Evolutionary conservation across 2,797 vertebrate genomes (phyloP).

Genomic region (Rhabdomys pumilio): DNA sequence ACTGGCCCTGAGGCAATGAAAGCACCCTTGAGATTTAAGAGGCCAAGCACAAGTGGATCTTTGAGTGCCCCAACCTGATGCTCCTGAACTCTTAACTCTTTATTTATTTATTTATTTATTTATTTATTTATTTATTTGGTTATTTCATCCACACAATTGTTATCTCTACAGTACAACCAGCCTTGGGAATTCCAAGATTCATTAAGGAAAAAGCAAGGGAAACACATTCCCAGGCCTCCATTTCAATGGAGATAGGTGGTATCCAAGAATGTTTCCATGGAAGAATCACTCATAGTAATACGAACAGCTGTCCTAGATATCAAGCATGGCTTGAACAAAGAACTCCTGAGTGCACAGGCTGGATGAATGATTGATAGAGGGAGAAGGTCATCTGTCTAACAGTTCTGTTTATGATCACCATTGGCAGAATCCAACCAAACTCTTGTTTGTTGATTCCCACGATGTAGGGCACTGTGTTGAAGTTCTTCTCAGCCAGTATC

Average conservation of each 20-base stretch:
- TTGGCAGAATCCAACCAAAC: constrained; percentile 1
- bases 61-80: too few relatives aligned
- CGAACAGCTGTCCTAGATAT: neutral
- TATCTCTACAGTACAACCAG: neutral
- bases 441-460: constrained; percentile 11
- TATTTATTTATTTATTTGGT: neutral
- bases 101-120: neutral
- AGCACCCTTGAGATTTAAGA: fast-evolving
- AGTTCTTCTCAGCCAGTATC: constrained; percentile 47
- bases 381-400: fast-evolving
- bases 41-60: neutral
- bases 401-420: neutral
- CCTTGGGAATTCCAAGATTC: neutral
- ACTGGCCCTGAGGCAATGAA: neutral
- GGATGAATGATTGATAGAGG: fast-evolving
- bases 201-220: neutral
- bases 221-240: neutral
- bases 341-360: neutral
- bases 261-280: neutral
- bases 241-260: too few relatives aligned
- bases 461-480: neutral
- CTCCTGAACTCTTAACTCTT: neutral
- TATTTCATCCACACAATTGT: neutral
- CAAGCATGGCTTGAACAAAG: neutral
- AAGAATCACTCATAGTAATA: neutral